These are phyloP conservation scores for Chloroceryle inda DNA, from an alignment of 2,797 vertebrate genomes.

Conservation along the genomic window DNA sequence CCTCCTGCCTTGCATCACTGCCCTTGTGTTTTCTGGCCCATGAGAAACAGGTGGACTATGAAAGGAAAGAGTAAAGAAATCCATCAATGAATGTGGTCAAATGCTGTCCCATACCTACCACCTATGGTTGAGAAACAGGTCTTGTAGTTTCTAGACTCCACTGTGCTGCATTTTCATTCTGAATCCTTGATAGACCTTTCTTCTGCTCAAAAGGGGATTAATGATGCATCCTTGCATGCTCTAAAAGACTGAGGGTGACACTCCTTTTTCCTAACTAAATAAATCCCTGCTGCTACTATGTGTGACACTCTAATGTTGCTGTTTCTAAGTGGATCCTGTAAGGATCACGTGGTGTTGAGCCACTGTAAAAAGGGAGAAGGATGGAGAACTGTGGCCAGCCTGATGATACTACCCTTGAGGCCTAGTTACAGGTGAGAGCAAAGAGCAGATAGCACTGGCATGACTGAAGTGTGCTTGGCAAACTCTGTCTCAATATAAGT, in stretches of 20 bases:
- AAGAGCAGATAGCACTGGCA: background rate
- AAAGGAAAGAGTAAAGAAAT: constrained; percentile 16
- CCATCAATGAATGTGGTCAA: background rate
- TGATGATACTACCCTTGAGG: background rate
- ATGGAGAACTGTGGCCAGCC: background rate
- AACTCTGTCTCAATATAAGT: background rate
- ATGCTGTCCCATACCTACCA: background rate
- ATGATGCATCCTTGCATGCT: background rate
- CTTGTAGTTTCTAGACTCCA: background rate
- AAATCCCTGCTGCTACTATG: background rate
- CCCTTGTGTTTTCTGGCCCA: constrained; percentile 24
- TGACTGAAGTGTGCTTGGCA: background rate
- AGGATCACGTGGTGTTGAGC: background rate
- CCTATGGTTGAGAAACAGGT: background rate
- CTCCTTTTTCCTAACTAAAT: background rate
- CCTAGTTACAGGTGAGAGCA: background rate
- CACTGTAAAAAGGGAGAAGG: background rate
- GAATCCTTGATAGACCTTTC: background rate
- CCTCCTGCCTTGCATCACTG: constrained; percentile 63
- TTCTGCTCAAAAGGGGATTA: background rate
- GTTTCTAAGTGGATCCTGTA: background rate
- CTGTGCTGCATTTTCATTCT: background rate
- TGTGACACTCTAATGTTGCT: background rate
- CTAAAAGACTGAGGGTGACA: background rate
- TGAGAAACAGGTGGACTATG: constrained; percentile 23